Evolutionary conservation across 2,113 vertebrate species (phyloP).

Genomic region (Serinus canaria): DNA sequence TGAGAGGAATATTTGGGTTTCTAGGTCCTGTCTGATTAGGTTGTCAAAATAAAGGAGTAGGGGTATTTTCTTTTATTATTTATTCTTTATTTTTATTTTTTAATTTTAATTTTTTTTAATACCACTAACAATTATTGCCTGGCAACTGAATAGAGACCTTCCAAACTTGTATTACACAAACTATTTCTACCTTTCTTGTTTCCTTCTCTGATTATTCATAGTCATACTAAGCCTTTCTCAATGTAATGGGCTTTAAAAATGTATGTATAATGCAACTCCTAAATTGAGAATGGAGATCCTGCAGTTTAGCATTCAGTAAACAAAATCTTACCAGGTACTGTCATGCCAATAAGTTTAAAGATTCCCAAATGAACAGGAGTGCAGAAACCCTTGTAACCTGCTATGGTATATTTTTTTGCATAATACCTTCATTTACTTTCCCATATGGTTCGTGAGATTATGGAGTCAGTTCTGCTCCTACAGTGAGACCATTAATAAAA

Average conservation of each 20-base stretch:
- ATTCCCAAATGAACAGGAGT: not conserved
- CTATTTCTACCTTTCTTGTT: not conserved
- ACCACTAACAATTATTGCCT: not conserved
- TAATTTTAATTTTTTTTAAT: not conserved
- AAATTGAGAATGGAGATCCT: not conserved
- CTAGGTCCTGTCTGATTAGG: not conserved
- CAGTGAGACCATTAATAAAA: not conserved
- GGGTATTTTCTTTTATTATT: not conserved
- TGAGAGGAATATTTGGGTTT: not conserved
- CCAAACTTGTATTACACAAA: not conserved
- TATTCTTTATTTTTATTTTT: not conserved
- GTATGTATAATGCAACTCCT: not conserved
- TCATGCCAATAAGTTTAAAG: not conserved
- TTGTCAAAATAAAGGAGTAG: not conserved
- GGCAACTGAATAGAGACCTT: not conserved
- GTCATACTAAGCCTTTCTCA: not conserved
- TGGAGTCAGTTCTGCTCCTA: not conserved
- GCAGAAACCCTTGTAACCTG: not conserved
- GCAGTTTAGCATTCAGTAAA: not conserved
- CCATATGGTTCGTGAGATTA: not conserved
- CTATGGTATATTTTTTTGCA: not conserved
- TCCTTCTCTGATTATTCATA: not conserved
- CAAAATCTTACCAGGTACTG: constrained; percentile 2
- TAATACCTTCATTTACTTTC: not conserved
- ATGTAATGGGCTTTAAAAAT: not conserved